These are phyloP conservation scores for Aplocera efformata DNA, from an alignment of 2,888 invertebrate genomes.

Conservation along the genomic window DNA sequence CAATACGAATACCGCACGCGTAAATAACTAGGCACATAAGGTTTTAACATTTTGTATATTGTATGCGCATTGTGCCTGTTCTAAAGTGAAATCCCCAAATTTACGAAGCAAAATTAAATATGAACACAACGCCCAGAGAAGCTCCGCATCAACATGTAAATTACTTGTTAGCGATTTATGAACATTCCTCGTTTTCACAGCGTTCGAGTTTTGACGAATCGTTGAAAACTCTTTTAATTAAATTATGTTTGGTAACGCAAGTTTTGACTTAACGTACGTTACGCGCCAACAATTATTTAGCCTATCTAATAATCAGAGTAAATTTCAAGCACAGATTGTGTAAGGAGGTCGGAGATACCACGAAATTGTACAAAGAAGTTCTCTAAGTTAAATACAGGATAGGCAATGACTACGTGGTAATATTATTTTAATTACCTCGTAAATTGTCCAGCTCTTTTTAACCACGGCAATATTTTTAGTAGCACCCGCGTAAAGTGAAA, in stretches of 20 bases:
- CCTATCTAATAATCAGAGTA: constrained; percentile 20
- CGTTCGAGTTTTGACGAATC: constrained; percentile 19
- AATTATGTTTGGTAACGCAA: constrained; percentile 11
- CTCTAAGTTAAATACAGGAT: constrained; percentile 13
- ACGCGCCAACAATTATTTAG: constrained; percentile 16
- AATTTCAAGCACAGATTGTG: constrained; percentile 21
- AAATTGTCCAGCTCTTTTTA: too few relatives aligned
- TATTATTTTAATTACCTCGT: too few relatives aligned
- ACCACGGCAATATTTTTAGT: too few relatives aligned
- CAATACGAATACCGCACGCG: constrained; percentile 2
- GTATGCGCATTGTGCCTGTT: too few relatives aligned
- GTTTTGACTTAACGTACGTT: constrained; percentile 8
- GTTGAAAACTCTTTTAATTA: constrained; percentile 20
- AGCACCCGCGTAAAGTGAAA: background rate
- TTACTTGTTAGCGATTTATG: constrained; percentile 24
- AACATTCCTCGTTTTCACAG: constrained; percentile 21
- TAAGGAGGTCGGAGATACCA: constrained; percentile 10
- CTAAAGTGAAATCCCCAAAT: background rate
- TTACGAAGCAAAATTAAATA: constrained; percentile 1
- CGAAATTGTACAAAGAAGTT: constrained; percentile 16
- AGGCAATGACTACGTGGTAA: too few relatives aligned
- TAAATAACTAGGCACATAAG: too few relatives aligned
- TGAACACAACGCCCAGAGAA: constrained; percentile 6
- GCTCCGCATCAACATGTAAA: constrained; percentile 25
- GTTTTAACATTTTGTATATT: too few relatives aligned